Evolutionary conservation across 2,113 vertebrate species (phyloP).

Genomic region (Nycticebus coucang): DNA sequence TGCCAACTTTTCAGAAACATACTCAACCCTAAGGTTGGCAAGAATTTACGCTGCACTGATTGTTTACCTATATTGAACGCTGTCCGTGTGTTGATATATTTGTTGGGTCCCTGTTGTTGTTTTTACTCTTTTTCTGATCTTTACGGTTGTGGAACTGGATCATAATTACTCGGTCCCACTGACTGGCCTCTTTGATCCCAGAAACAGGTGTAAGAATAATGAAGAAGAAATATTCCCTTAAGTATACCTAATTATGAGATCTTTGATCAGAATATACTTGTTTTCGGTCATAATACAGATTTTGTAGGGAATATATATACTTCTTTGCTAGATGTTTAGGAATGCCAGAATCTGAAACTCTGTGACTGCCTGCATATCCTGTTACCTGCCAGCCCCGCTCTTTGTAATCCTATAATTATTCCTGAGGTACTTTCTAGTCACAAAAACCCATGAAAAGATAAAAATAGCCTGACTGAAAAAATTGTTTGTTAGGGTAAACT

Average conservation of each 20-base stretch:
- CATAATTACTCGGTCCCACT: neutral
- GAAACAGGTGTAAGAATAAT: neutral
- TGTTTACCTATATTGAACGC: neutral
- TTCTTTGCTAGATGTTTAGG: neutral
- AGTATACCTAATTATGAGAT: neutral
- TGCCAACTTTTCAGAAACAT: constrained; percentile 23
- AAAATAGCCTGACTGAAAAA: neutral
- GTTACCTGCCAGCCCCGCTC: neutral
- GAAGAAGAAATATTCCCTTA: neutral
- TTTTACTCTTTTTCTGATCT: neutral
- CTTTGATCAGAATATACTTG: constrained; percentile 22
- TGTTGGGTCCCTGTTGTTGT: neutral
- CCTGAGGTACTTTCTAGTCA: neutral
- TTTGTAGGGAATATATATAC: neutral
- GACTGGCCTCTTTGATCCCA: neutral
- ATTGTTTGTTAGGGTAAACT: neutral
- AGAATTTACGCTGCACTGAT: constrained; percentile 14
- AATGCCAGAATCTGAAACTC: constrained; percentile 20
- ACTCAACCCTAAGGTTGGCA: neutral
- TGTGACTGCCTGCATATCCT: neutral
- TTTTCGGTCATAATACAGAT: neutral
- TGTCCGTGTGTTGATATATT: neutral
- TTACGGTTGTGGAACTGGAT: constrained; percentile 24
- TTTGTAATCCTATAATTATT: neutral
- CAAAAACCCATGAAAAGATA: neutral